Base-by-base conservation (phyloP, 2,888 invertebrate genomes). In the Galerucella calmariensis region DNA sequence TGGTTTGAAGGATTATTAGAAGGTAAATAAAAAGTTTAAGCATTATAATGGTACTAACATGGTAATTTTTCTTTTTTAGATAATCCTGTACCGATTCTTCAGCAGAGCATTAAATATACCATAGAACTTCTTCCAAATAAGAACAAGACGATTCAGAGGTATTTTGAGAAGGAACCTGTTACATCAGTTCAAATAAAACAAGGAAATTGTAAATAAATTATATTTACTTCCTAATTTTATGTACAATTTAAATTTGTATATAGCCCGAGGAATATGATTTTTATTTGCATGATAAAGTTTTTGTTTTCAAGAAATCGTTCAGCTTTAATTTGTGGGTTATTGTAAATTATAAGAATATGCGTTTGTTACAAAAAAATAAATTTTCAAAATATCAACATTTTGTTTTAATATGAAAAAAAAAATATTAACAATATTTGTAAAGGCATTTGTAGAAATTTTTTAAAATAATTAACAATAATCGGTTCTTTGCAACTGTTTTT, bases 1-100 rank as follows among this genome's bases (percentile, higher is more conserved):
- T 84, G 82, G 82, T 79, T 83, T 48, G 67, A 62, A 62, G 76
- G 77, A 53, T 73, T 82, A 69, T 73, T 77, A 51, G 77, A 75
- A 77, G 83, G 84, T 84, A 78, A 81, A 78, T 65, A 16, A 35
- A 35, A n/a, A 27, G 8, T 27, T 59, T 2, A 24, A 59, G 16
- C 10, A 59, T 46, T 58, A 63, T 46, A 9, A 10, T 16, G 11
- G 14, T 6, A 41, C 9, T 41, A 8, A 41, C 8, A 1, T 9
- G 35, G 35, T 41, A 41, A 41, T 41, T 8, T 69, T 61, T 61
- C n/a, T 62, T 53, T 76, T 77, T 72, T 66, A 76, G 77, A 77
- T 53, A 63, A 59, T 35, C 48, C 68, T 16, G 58, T 75, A 16
- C 74, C 69, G 3, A 14, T 79, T 53, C 67, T 80, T 14, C 68